These are phyloP conservation scores for Heliconius hermathena DNA, from an alignment of 1,140 invertebrate genomes.

Conservation along the genomic window DNA sequence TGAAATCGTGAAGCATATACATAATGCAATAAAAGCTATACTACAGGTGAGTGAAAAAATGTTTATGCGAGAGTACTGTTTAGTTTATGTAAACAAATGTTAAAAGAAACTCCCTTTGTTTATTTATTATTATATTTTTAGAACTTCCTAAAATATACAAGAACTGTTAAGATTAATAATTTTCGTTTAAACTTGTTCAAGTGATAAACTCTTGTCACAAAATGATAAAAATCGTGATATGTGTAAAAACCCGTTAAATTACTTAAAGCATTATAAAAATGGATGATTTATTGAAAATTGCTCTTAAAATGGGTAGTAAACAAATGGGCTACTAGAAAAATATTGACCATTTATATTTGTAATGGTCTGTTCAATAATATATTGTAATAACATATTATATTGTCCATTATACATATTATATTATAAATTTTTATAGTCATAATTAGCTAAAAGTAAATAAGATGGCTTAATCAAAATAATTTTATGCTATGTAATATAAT, in stretches of 20 bases:
- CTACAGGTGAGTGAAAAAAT: constrained; percentile 26
- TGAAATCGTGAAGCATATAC: neutral
- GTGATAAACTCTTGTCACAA: neutral
- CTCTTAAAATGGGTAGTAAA: neutral
- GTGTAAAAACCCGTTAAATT: neutral
- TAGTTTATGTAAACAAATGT: constrained; percentile 35
- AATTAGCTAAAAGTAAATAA: neutral
- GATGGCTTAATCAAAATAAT: neutral
- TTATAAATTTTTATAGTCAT: neutral
- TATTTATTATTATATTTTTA: constrained; percentile 9
- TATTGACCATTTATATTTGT: too few species aligned
- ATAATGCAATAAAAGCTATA: constrained; percentile 24
- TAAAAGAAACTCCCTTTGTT: constrained; percentile 21
- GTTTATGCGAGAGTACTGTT: neutral
- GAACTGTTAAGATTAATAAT: neutral
- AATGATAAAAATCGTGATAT: neutral
- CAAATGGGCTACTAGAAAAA: too few species aligned
- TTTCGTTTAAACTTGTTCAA: neutral
- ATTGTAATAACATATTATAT: too few species aligned
- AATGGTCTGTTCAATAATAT: too few species aligned
- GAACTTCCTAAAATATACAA: neutral
- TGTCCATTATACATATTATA: too few species aligned
- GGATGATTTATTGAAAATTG: neutral
- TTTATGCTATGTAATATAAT: neutral
- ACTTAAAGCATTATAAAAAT: neutral